Evolutionary conservation across 2,113 vertebrate genomes (phyloP).

Genomic region (Nothobranchius kuhntae): DNA sequence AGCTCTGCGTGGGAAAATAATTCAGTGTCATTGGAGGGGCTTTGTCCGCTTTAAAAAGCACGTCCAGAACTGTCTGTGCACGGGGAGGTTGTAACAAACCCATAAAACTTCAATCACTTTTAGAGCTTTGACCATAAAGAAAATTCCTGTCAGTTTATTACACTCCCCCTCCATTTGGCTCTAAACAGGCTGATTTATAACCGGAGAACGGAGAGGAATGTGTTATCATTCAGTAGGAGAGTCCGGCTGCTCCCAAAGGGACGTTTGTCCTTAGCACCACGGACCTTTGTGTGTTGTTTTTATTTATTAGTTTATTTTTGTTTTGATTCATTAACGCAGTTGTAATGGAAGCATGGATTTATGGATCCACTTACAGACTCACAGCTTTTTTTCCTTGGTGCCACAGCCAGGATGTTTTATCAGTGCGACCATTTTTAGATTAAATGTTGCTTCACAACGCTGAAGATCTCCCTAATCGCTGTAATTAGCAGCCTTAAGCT

Average conservation of each 20-base stretch:
- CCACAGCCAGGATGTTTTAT: constrained; percentile 33
- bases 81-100: neutral
- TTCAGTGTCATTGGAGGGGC: neutral
- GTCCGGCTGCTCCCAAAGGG: constrained; percentile 3
- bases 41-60: neutral
- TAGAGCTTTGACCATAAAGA: neutral
- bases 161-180: neutral
- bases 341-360: constrained; percentile 22
- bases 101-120: neutral
- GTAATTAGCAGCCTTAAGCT: constrained; percentile 37
- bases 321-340: constrained; percentile 19
- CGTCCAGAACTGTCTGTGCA: neutral
- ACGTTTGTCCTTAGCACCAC: neutral
- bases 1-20: neutral
- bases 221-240: constrained; percentile 8
- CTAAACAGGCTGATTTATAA: neutral
- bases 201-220: neutral
- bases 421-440: constrained; percentile 20
- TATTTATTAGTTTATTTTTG: neutral
- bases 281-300: neutral
- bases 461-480: constrained; percentile 39
- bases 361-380: constrained; percentile 4
- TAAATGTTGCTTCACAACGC: constrained; percentile 39
- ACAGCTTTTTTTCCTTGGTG: neutral
- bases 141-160: neutral